These are phyloP conservation scores for Lampris incognitus DNA, from an alignment of 2,113 vertebrate genomes.

Conservation along the genomic window DNA sequence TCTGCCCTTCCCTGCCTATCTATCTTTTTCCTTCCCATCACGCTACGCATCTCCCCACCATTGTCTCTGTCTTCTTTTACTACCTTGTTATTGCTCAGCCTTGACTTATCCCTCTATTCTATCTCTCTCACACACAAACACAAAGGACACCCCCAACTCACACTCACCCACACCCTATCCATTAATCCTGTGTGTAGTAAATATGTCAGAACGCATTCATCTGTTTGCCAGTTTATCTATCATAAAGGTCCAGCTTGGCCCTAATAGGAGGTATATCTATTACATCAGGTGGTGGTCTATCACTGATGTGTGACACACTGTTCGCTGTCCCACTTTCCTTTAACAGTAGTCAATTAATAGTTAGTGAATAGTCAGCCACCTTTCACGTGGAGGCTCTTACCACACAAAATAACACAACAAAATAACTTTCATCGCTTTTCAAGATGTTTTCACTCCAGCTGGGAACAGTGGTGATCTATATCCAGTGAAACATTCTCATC, in stretches of 20 bases:
- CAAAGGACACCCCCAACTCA: neutral
- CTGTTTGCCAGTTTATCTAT: constrained; percentile 15
- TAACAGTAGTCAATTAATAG: no score
- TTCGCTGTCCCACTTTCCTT: no score
- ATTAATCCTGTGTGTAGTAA: constrained; percentile 6
- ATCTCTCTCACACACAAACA: neutral
- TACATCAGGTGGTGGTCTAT: constrained; percentile 31
- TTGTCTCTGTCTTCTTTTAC: constrained; percentile 28
- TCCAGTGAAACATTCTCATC: no score
- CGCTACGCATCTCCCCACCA: constrained; percentile 26
- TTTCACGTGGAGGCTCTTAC: no score
- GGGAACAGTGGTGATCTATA: neutral
- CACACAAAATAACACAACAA: no score
- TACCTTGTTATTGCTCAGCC: constrained; percentile 40
- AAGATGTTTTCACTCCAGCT: no score
- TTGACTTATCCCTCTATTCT: constrained; percentile 31
- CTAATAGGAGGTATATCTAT: constrained; percentile 37
- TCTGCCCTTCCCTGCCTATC: constrained; percentile 38
- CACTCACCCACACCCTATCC: constrained; percentile 7
- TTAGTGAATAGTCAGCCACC: no score
- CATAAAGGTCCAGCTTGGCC: constrained; percentile 21
- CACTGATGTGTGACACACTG: constrained; percentile 23
- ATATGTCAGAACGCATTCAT: constrained; percentile 11
- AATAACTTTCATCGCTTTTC: no score
- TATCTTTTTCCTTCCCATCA: constrained; percentile 28